Evolutionary conservation across 1,140 invertebrate species (phyloP).

Genomic region (Pantala flavescens): DNA sequence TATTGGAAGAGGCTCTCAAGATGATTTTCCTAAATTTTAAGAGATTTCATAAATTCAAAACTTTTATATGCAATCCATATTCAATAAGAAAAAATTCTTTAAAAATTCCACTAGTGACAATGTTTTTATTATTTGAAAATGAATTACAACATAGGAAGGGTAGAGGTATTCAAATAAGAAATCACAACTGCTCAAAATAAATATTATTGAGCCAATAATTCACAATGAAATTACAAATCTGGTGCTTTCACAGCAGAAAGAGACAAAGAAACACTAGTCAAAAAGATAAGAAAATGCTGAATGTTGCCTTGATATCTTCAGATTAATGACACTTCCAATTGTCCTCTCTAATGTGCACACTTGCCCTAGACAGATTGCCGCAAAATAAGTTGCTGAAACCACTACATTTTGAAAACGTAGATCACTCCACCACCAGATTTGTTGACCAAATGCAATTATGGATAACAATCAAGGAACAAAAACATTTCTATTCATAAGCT

Average conservation of each 20-base stretch:
- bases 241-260: background rate
- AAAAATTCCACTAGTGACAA: no score
- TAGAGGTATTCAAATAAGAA: background rate
- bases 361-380: background rate
- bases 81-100: no score
- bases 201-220: constrained; percentile 8
- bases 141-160: background rate
- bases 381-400: background rate
- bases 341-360: no score
- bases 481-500: constrained; percentile 1
- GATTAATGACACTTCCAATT: no score
- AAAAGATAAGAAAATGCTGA: background rate
- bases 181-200: background rate
- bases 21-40: no score
- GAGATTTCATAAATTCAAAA: no score
- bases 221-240: constrained; percentile 4
- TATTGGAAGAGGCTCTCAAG: no score
- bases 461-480: background rate
- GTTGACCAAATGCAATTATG: background rate
- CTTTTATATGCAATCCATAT: no score
- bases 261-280: background rate
- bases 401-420: background rate
- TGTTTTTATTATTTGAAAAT: no score
- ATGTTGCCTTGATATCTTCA: background rate
- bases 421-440: background rate